These are phyloP conservation scores for Alloscopus bannaensis DNA, from an alignment of 2,888 invertebrate genomes.

Conservation along the genomic window DNA sequence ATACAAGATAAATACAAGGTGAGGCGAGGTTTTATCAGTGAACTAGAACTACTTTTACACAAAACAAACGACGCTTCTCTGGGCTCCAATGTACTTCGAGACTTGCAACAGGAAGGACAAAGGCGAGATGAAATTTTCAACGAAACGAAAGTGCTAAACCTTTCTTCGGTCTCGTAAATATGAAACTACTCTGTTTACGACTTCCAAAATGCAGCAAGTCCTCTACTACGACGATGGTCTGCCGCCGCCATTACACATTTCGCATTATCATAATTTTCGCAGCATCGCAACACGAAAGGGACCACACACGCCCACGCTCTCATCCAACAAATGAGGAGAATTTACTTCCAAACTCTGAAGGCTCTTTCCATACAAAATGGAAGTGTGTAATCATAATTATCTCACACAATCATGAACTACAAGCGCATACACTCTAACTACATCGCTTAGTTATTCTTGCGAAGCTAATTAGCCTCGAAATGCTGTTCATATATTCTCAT, in stretches of 20 bases:
- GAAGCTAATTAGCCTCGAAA: no score
- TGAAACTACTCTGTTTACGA: not conserved
- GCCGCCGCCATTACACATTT: no score
- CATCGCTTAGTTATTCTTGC: no score
- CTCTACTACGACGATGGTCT: no score
- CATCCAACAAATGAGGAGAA: not conserved
- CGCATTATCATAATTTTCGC: no score
- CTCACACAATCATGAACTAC: no score
- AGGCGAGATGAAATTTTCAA: constrained; percentile 34
- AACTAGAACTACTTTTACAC: not conserved
- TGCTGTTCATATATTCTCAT: no score
- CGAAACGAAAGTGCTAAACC: constrained; percentile 16
- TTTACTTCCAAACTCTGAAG: not conserved
- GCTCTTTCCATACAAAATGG: no score
- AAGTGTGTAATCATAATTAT: no score
- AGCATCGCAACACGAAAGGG: not conserved
- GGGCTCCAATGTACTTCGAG: no score
- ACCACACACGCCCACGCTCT: not conserved
- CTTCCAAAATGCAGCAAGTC: not conserved
- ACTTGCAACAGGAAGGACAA: constrained; percentile 35
- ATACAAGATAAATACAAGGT: constrained; percentile 18
- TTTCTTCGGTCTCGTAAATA: constrained; percentile 8
- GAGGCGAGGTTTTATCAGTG: not conserved
- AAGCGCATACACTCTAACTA: no score
- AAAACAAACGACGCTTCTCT: not conserved